Conservation (phyloP, 2,113 vertebrate genomes). For the Vidua chalybeata region DNA sequence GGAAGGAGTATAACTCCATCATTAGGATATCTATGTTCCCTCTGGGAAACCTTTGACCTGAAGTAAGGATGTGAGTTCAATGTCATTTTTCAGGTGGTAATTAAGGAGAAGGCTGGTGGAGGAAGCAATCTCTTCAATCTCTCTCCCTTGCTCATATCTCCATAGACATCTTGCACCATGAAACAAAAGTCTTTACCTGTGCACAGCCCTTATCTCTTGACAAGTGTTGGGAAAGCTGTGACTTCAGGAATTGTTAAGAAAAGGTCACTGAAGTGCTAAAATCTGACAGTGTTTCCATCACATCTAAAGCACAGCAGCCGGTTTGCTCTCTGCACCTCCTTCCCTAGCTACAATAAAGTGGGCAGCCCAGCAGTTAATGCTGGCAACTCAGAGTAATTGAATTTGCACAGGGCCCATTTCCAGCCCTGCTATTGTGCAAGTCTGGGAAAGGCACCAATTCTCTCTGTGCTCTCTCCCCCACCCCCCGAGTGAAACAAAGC, state of each 20-base stretch:
- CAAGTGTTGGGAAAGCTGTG: background rate
- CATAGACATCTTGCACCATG: background rate
- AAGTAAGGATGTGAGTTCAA: background rate
- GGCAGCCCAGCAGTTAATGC: constrained; percentile 13
- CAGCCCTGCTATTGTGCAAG: background rate
- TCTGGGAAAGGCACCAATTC: constrained; percentile 33
- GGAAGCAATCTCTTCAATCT: constrained; percentile 3
- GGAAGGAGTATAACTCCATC: background rate
- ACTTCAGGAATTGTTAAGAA: background rate
- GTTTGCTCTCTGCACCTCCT: background rate
- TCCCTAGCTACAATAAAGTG: background rate
- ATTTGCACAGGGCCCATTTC: constrained; percentile 6
- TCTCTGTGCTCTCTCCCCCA: background rate
- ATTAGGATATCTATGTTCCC: background rate
- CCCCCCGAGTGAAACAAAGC: background rate
- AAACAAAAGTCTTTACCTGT: background rate
- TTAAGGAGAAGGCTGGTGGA: background rate
- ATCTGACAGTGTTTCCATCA: background rate
- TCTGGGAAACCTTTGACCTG: background rate
- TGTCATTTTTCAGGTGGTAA: background rate
- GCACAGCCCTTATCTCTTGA: background rate
- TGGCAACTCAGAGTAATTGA: background rate
- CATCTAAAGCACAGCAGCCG: background rate
- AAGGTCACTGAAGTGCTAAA: constrained; percentile 1
- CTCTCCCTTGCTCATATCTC: background rate